Percentiles rank a stretch among this genome's conserved stretches.
These are phyloP conservation scores for Cebus imitator DNA, from an alignment of 2,113 vertebrate species.

Conservation along the genomic window DNA sequence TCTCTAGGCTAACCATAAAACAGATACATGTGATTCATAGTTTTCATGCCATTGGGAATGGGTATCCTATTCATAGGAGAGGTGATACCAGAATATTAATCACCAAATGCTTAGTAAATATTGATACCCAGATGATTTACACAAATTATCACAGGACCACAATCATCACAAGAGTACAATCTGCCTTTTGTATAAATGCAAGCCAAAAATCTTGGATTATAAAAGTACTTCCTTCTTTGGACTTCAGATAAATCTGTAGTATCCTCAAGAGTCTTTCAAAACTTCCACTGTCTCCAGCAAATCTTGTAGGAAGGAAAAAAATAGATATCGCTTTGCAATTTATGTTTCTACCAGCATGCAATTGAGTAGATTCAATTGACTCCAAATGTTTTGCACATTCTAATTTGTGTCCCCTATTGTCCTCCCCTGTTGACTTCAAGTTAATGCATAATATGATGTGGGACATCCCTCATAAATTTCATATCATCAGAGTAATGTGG, in stretches of 20 bases:
- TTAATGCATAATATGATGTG: conserved; percentile 59
- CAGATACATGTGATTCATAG: not conserved
- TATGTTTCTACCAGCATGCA: not conserved
- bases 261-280: not conserved
- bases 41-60: not conserved
- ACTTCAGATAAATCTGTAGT: not conserved
- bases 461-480: conserved; percentile 75
- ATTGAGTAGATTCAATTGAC: not conserved
- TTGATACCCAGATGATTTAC: not conserved
- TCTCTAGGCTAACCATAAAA: not conserved
- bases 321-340: not conserved
- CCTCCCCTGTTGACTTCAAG: conserved; percentile 73
- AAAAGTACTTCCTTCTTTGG: not conserved
- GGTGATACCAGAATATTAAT: not conserved
- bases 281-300: not conserved
- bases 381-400: conserved; percentile 50
- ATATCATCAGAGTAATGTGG: conserved; percentile 56
- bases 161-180: not conserved
- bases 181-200: not conserved
- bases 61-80: not conserved
- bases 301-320: not conserved
- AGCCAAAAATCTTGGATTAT: not conserved
- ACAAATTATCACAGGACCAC: not conserved
- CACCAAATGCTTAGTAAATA: not conserved
- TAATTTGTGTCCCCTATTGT: conserved; percentile 51